These are phyloP conservation scores for Leptestheria dahalacensis DNA, from an alignment of 1,140 invertebrate genomes.

Conservation along the genomic window DNA sequence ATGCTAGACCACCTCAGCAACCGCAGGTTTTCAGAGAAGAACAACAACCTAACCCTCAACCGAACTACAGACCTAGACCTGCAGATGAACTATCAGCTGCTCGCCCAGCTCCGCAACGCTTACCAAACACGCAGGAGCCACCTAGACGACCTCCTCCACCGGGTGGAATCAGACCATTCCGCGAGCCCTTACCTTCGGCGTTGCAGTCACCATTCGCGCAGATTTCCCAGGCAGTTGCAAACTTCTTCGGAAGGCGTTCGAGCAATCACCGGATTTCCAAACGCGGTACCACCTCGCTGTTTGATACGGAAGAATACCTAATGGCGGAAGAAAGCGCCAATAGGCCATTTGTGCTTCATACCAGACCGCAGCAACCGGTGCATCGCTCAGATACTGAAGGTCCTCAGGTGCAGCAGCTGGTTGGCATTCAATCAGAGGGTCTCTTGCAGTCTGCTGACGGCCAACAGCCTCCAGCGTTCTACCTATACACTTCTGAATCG, in stretches of 20 bases:
- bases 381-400: neutral
- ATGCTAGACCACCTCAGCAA: neutral
- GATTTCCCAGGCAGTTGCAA: constrained; percentile 14
- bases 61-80: neutral
- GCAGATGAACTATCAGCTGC: neutral
- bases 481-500: neutral
- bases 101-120: neutral
- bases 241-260: constrained; percentile 12
- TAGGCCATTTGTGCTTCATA: neutral
- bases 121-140: neutral
- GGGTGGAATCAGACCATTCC: neutral
- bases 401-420: neutral
- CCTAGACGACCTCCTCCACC: neutral
- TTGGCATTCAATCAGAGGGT: neutral
- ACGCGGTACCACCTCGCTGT: neutral
- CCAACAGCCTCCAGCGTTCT: constrained; percentile 2
- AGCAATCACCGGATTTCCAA: neutral
- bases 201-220: constrained; percentile 10
- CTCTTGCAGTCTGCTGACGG: neutral
- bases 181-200: neutral
- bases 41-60: neutral
- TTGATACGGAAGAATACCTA: neutral
- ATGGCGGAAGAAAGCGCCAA: neutral
- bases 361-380: neutral
- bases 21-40: neutral